Evolutionary conservation across 2,113 vertebrate species (phyloP).

Genomic region (Microtus ochrogaster): DNA sequence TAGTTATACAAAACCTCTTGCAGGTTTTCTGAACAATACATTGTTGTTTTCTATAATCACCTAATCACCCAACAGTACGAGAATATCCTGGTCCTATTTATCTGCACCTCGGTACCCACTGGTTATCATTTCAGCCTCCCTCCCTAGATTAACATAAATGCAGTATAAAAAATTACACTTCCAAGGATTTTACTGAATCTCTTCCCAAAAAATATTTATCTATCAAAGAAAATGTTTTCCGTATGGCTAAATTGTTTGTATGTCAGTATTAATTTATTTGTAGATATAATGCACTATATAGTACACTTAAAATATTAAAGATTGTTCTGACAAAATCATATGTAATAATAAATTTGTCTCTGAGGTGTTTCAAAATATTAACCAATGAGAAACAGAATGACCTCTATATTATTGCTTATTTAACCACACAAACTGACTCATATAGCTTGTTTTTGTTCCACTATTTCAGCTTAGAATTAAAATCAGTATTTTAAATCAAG

Average conservation of each 20-base stretch:
- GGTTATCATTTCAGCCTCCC: neutral
- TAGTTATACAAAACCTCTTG: neutral
- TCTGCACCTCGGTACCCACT: neutral
- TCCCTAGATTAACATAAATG: neutral
- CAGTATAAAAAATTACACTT: neutral
- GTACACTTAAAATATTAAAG: slow-evolving; percentile 1
- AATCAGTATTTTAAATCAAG: neutral
- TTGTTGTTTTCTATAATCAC: neutral
- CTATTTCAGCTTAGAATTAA: slow-evolving; percentile 18
- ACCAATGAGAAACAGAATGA: slow-evolving; percentile 19
- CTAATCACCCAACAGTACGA: neutral
- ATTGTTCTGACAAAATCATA: slow-evolving; percentile 24
- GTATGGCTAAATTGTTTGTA: neutral
- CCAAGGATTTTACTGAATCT: neutral
- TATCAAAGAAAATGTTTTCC: slow-evolving; percentile 4
- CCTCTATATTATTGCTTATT: neutral
- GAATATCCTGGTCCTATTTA: neutral
- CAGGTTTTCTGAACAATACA: neutral
- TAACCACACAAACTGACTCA: neutral
- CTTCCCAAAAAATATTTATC: neutral
- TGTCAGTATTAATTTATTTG: neutral
- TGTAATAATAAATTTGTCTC: neutral
- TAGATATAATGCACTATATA: neutral
- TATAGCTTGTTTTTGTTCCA: slow-evolving; percentile 17
- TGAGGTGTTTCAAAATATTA: neutral